These are phyloP conservation scores for Bujurquina vittata DNA, from an alignment of 2,113 vertebrate genomes.

Conservation along the genomic window DNA sequence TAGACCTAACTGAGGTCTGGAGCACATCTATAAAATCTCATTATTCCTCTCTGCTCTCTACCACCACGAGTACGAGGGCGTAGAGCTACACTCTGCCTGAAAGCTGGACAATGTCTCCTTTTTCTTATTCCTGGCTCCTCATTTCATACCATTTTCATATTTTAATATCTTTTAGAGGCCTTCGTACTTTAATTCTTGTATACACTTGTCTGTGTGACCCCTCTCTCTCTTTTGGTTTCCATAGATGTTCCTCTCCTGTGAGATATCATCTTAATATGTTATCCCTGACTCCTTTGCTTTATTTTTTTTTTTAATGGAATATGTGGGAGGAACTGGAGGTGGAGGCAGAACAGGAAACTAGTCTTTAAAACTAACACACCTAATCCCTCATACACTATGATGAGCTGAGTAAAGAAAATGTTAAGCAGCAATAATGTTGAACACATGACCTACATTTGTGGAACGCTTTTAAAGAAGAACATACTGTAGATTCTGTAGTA, in stretches of 20 bases:
- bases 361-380: constrained; percentile 1
- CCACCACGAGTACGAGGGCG: constrained; percentile 10
- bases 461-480: background rate
- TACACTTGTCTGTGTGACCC: background rate
- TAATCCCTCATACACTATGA: background rate
- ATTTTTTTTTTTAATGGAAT: constrained; percentile 47
- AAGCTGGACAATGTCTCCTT: constrained; percentile 4
- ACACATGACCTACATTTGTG: background rate
- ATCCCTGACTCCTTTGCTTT: background rate
- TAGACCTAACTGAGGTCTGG: constrained; percentile 45
- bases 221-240: background rate
- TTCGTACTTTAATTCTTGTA: background rate
- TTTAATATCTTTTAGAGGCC: background rate
- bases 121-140: background rate
- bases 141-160: background rate
- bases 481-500: background rate
- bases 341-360: background rate
- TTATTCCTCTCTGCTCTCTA: constrained; percentile 48
- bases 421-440: background rate
- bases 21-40: constrained; percentile 45
- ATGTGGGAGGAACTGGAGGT: constrained; percentile 9
- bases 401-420: background rate
- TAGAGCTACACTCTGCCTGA: constrained; percentile 29
- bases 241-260: background rate
- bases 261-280: constrained; percentile 1